Evolutionary conservation across 2,888 invertebrate genomes (phyloP), one percentile per base, ranked within the genome.

Genomic region (Crossocerus cetratus): DNA sequence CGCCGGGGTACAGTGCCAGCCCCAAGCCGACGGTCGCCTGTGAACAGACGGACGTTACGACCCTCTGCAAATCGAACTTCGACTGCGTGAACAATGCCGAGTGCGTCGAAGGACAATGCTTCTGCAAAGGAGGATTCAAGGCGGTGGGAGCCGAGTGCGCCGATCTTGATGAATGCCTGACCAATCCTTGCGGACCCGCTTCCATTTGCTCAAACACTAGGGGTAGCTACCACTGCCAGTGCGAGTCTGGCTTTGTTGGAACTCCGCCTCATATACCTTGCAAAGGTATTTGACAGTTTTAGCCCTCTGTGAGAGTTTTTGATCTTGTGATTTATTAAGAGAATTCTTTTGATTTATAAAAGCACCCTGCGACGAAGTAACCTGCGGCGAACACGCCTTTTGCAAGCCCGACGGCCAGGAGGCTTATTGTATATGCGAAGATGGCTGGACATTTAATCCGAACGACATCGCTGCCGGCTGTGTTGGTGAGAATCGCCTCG

Each of bases 1-100:
- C 96, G 14, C 96, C 96, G 91, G 99, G 98, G 69, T 98, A 95
- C 89, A 93, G 94, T 85, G 97, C 96, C 3, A 95, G 94, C 89
- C 96, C 97, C 0, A 94, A 95, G 87, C 95, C 97, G 14, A 93
- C 95, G 91, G 93, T 96, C 69, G 96, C 96, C 76, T 97, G 97
- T 87, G 97, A 97, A 92, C 97, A 97, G 92, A 93, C 96, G 72
- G 97, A 97, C 85, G 97, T 97, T 1, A 96, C 95, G 80, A 95
- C 96, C 55, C 91, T 96, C 44, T 97, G 97, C 87, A 94, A 94
- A 91, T 94, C 95, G 0, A 97, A 97, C 88, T 97, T 96, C 86
- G 97, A 97, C 88, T 97, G 97, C 89, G 96, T 96, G 44, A 97
- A 97, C 90, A 97, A 97, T 87, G 97, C 97, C 0, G 96, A 96